Conservation (phyloP, 2,888 invertebrate genomes). For the Drosophila limbata region DNA sequence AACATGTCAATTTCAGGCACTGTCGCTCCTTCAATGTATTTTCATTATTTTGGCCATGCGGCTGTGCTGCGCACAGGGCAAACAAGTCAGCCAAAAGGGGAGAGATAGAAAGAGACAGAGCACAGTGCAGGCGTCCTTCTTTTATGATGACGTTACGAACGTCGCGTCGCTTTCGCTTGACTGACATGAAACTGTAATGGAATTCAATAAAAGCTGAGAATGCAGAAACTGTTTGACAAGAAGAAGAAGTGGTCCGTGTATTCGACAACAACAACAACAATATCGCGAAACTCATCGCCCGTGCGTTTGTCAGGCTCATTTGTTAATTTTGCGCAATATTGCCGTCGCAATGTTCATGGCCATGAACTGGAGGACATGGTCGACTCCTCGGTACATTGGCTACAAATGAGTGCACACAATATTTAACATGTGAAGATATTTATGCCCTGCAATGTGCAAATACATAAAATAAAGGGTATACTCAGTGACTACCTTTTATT, state of each 20-base stretch:
- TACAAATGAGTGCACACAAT: constrained; percentile 25
- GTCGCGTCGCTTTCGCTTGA: constrained; percentile 38
- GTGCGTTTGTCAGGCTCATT: constrained; percentile 72
- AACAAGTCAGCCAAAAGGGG: constrained; percentile 27
- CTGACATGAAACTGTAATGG: constrained; percentile 79
- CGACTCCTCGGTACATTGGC: constrained; percentile 17
- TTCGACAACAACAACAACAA: not conserved
- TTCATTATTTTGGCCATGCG: constrained; percentile 48
- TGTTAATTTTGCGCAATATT: constrained; percentile 76
- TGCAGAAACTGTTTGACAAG: constrained; percentile 77
- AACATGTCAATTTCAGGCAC: constrained; percentile 44
- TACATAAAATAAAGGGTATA: not conserved
- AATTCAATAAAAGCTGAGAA: constrained; percentile 82
- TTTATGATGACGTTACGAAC: constrained; percentile 75
- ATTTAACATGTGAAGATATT: constrained; percentile 51
- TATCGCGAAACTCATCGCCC: constrained; percentile 37
- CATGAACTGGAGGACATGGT: constrained; percentile 6
- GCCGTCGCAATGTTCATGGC: constrained; percentile 43
- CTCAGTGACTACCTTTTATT: not conserved
- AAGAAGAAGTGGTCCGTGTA: constrained; percentile 25
- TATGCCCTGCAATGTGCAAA: constrained; percentile 27
- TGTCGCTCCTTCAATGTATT: constrained; percentile 36
- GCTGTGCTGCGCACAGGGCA: constrained; percentile 29
- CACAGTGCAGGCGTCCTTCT: constrained; percentile 30
- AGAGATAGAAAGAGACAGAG: not conserved